phyloP scores from a whole-genome alignment of 2,888 invertebrate genomes.

The Alitta virens region DNA sequence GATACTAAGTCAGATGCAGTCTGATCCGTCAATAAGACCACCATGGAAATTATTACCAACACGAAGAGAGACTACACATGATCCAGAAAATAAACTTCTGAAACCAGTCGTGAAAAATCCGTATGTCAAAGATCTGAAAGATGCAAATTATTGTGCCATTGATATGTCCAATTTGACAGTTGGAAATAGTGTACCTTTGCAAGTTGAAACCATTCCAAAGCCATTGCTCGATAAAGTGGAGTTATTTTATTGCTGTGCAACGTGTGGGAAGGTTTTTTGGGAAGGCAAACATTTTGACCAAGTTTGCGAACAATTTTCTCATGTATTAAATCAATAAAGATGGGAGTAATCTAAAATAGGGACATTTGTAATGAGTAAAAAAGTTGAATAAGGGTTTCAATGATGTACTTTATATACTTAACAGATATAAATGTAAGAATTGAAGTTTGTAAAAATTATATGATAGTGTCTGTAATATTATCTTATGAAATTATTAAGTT shows the following conservation, averaged over 20 bases:
- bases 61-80: not conserved
- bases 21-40: not conserved
- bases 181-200: conserved; percentile 29
- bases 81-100: not conserved
- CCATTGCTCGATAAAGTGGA: conserved; percentile 59
- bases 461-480: no score
- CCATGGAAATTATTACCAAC: not conserved
- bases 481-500: no score
- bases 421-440: no score
- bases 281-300: conserved; percentile 61
- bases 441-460: no score
- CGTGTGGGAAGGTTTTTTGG: conserved; percentile 77
- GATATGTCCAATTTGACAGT: conserved; percentile 21
- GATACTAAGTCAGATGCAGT: not conserved
- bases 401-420: no score
- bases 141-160: conserved; percentile 15
- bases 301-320: conserved; percentile 45
- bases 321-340: no score
- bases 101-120: no score
- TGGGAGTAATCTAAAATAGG: no score
- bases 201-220: conserved; percentile 60
- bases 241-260: conserved; percentile 69
- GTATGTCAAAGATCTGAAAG: not conserved
- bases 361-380: no score
- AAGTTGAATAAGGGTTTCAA: no score